Percentiles rank a stretch among this genome's conserved stretches.
These are phyloP conservation scores for Anas bernieri DNA, from an alignment of 2,797 vertebrate genomes.

Conservation along the genomic window DNA sequence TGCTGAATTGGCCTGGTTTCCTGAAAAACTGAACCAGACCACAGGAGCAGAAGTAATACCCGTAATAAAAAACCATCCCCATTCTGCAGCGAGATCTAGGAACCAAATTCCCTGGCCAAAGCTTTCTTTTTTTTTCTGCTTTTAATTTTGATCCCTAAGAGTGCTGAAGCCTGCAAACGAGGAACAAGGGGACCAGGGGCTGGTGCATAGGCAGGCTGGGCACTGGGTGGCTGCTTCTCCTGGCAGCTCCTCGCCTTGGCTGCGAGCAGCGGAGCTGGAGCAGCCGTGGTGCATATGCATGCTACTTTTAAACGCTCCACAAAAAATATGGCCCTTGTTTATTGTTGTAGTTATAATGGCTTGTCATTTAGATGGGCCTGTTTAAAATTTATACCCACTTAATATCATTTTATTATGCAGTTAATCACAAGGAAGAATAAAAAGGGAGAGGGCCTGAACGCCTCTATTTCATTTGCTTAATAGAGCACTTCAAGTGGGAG, in stretches of 20 bases:
- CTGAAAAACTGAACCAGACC: background rate
- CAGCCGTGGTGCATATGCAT: background rate
- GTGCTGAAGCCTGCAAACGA: background rate
- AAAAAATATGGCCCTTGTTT: conserved; percentile 58
- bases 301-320: background rate
- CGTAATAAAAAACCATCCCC: background rate
- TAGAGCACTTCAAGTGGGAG: conserved; percentile 48
- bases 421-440: conserved; percentile 73
- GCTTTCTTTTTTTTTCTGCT: background rate
- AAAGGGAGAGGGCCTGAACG: conserved; percentile 60
- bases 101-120: background rate
- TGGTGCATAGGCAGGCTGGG: background rate
- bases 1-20: background rate
- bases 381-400: conserved; percentile 74
- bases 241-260: background rate
- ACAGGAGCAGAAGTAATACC: background rate
- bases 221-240: background rate
- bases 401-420: conserved; percentile 75
- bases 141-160: background rate
- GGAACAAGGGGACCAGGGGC: background rate
- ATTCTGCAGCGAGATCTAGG: background rate
- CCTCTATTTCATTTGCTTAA: conserved; percentile 81
- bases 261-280: background rate
- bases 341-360: conserved; percentile 49
- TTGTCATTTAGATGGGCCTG: conserved; percentile 60